Conservation (phyloP, 1,140 invertebrate species). For the Acromyrmex charruanus region DNA sequence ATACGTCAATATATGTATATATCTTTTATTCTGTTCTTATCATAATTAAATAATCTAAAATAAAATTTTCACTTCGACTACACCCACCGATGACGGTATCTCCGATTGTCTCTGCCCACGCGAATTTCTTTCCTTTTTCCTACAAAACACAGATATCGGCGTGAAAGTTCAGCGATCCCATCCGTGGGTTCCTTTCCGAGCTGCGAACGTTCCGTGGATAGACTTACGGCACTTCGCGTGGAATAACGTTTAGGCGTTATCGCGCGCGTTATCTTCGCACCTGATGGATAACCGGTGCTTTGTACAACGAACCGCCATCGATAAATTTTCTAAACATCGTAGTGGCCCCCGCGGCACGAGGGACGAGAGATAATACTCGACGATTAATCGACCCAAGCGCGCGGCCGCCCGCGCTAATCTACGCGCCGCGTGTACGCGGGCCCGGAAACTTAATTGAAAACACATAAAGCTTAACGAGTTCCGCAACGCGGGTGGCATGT, state of each 20-base stretch:
- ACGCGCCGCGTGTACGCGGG: conserved; percentile 53
- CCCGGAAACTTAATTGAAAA: conserved; percentile 80
- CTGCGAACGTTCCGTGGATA: conserved; percentile 1
- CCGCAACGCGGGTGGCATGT: conserved; percentile 79
- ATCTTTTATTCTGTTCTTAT: conserved; percentile 2
- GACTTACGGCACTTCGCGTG: conserved; percentile 36
- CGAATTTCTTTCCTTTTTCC: not conserved
- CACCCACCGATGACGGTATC: not conserved
- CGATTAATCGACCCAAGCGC: conserved; percentile 76
- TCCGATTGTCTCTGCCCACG: conserved; percentile 32
- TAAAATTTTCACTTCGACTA: conserved; percentile 6
- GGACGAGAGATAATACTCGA: conserved; percentile 65
- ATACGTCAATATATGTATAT: not conserved
- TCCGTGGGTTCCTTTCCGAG: conserved; percentile 12
- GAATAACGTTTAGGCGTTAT: conserved; percentile 44
- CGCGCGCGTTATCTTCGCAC: conserved; percentile 55
- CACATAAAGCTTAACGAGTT: conserved; percentile 73
- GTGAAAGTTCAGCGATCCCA: conserved; percentile 34
- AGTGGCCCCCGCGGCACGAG: not conserved
- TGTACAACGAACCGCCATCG: conserved; percentile 31
- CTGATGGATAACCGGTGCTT: conserved; percentile 58
- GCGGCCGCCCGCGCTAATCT: conserved; percentile 63
- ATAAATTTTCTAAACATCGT: conserved; percentile 64
- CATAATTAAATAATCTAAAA: conserved; percentile 5
- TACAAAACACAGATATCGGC: conserved; percentile 19